Evolutionary conservation across 2,888 invertebrate genomes (phyloP), one percentile per base, ranked within the genome.

Genomic region (Malacosoma neustria): DNA sequence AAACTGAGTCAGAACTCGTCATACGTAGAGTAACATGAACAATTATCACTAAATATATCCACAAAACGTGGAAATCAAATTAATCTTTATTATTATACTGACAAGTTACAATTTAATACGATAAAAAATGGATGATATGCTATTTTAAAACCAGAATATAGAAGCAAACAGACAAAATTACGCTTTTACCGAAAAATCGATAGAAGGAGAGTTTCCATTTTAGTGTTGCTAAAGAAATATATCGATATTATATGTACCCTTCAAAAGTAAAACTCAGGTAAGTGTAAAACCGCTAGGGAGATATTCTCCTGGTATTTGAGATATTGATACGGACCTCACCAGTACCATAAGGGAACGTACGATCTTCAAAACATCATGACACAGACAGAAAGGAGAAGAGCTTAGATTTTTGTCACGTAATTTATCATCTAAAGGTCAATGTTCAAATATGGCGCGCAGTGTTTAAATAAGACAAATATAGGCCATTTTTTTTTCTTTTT

Each of bases 181-280:
- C 72, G 70, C 69, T 75, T 62, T 62, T 52, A 55, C 53, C 61
- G 57, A 52, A 59, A 63, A 72, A 81, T 81, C 81, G 73, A 81
- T 81, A 79, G 57, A 71, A 66, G 72, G 68, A 57, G 61, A 57
- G 50, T 57, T 57, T 44, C 41, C 34, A 22, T n/a, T 2, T 5
- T 57, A 73, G 71, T 49, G 71, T 39, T 56, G 75, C 31, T 13
- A 3, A 11, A 14, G 2, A 11, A 11, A 35, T 11, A n/a, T 36
- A 32, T 36, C 39, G 36, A 37, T 37, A 12, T 33, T 5, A 11
- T 31, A 3, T 3, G 13, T 32, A 11, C 29, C 29, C 15, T 33
- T 11, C n/a, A n/a, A n/a, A n/a, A n/a, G n/a, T n/a, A n/a, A n/a
- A n/a, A n/a, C n/a, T n/a, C n/a, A n/a, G n/a, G n/a, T n/a, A n/a